Conservation (phyloP, 2,797 vertebrate genomes). For the Meda fulgida region DNA sequence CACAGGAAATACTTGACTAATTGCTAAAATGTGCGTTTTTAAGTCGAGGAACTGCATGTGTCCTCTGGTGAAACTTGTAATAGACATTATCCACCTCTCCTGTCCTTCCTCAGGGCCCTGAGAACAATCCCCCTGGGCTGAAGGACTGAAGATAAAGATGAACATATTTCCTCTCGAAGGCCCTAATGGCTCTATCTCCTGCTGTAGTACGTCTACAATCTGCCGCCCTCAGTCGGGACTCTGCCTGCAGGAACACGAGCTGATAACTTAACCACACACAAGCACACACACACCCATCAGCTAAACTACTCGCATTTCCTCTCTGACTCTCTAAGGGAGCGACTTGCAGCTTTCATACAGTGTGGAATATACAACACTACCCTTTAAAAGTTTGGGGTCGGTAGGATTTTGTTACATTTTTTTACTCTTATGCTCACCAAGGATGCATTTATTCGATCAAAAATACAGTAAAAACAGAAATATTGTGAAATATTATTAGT, state of each 20-base stretch:
- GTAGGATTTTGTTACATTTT: not conserved
- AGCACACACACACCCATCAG: constrained; percentile 3
- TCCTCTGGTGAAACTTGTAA: not conserved
- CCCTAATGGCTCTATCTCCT: constrained; percentile 46
- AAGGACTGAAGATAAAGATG: constrained; percentile 47
- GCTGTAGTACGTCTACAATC: constrained; percentile 25
- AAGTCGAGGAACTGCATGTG: not conserved
- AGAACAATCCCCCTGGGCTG: constrained; percentile 28
- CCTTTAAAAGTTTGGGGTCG: not conserved
- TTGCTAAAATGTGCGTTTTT: constrained; percentile 9
- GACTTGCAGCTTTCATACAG: not conserved
- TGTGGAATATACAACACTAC: not conserved
- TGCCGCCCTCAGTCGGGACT: constrained; percentile 25
- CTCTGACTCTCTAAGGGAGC: not conserved
- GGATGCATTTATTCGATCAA: not conserved
- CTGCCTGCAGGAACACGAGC: constrained; percentile 24
- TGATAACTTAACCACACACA: constrained; percentile 46
- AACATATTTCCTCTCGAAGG: constrained; percentile 47
- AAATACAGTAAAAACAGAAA: not conserved
- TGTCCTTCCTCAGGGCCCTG: constrained; percentile 24
- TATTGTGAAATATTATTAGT: not conserved
- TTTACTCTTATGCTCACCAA: not conserved
- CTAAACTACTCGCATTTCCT: constrained; percentile 22
- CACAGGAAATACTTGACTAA: constrained; percentile 21
- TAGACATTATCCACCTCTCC: constrained; percentile 32